Base-by-base conservation (phyloP, 2,888 invertebrate species). In the Acronicta psi region DNA sequence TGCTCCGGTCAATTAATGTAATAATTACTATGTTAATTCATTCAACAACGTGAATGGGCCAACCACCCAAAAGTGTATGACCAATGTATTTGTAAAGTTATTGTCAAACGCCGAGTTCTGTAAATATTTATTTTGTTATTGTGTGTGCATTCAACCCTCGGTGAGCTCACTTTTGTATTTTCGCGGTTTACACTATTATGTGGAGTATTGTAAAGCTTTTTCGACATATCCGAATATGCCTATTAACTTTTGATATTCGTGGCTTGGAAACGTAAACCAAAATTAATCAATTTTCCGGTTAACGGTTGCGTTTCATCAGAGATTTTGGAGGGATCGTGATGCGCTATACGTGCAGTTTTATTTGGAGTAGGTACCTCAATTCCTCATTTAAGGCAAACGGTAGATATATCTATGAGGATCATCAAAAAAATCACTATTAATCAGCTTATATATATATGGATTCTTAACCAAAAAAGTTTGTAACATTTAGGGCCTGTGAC, bases 11-110 rank as follows among this genome's bases (percentile, higher is more conserved):
- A 66, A 73, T 59, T 67, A 68, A 67, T 59, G 50, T 67, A 58
- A 47, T 23, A n/a, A n/a, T n/a, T n/a, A 54, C 44, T 60, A 61
- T 73, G 73, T 52, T 50, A 63, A 73, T 70, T 59, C 46, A 70
- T 73, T 70, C 59, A 57, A 45, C 25, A 41, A 54, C 34, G 29
- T 50, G 41, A 46, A 59, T 51, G 51, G 37, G 45, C 14, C 42
- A 11, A 20, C 14, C 37, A 40, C 38, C 11, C 40, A 37, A 47
- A 50, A 53, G n/a, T 37, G 29, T 45, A 14, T 20, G 9, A 20
- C 13, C n/a, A 23, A 25, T 37, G 29, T 40, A 43, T 41, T 41
- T 51, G 45, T 47, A n/a, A 29, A 34, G 38, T 29, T 29, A 25
- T 17, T 20, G 43, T 34, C 20, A 47, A 55, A 47, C 16, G 29